These are phyloP conservation scores for Melanotaenia pygmaea DNA, from an alignment of 2,797 vertebrate genomes.

Conservation along the genomic window DNA sequence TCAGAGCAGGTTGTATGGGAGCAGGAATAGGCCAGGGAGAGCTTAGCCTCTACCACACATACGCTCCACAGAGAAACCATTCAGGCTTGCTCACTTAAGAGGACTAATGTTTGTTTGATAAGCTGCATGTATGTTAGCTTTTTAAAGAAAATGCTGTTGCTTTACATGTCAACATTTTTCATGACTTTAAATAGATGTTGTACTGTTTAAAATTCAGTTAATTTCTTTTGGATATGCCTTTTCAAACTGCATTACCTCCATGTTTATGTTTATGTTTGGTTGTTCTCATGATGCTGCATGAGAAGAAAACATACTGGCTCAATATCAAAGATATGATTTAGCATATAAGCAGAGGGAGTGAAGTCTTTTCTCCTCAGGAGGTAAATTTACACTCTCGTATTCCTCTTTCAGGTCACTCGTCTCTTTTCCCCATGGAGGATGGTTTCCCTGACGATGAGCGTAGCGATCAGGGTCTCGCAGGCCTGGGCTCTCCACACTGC, in stretches of 20 bases:
- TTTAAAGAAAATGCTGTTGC: slow-evolving; percentile 2
- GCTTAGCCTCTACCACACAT: slow-evolving; percentile 64
- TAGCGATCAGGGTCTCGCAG: slow-evolving; percentile 92
- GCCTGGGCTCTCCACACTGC: slow-evolving; percentile 95
- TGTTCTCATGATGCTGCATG: neutral
- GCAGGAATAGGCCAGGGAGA: slow-evolving; percentile 60
- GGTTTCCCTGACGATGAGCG: slow-evolving; percentile 97
- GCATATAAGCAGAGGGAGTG: neutral
- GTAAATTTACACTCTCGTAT: slow-evolving; percentile 25
- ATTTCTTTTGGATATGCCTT: neutral
- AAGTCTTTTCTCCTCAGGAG: slow-evolving; percentile 1
- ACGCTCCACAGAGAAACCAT: slow-evolving; percentile 38
- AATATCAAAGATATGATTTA: no score
- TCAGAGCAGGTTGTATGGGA: slow-evolving; percentile 67
- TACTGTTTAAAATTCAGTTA: neutral
- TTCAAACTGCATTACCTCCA: neutral
- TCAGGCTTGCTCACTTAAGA: slow-evolving; percentile 15
- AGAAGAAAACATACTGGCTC: neutral
- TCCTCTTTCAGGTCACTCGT: slow-evolving; percentile 90
- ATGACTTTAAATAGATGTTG: neutral
- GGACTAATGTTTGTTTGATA: slow-evolving; percentile 21
- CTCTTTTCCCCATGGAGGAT: slow-evolving; percentile 99
- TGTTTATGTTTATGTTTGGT: no score
- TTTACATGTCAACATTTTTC: slow-evolving; percentile 1
- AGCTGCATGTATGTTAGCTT: slow-evolving; percentile 22